phyloP scores from a whole-genome alignment of 2,888 invertebrate genomes.

The Chelonus formosanus region DNA sequence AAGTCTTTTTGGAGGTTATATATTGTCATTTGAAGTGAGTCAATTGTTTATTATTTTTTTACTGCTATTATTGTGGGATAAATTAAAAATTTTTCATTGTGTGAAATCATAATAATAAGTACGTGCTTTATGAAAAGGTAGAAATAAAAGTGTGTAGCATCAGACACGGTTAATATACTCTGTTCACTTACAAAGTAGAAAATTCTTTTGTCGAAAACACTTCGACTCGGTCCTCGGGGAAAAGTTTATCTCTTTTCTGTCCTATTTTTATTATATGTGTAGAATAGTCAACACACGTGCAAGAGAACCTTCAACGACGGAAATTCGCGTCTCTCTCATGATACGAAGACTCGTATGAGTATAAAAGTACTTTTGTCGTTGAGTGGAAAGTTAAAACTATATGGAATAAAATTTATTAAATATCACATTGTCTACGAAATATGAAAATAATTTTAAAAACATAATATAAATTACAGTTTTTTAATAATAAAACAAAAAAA shows the following conservation, averaged over 20 bases:
- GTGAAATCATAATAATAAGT: too few species aligned
- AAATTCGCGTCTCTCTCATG: slow-evolving; percentile 19
- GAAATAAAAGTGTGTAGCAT: background rate
- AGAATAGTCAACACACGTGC: background rate
- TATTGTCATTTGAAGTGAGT: too few species aligned
- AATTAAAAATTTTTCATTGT: too few species aligned
- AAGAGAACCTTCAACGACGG: slow-evolving; percentile 25
- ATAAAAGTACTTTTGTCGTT: background rate
- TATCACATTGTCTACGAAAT: background rate
- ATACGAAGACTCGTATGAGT: background rate
- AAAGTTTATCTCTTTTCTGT: slow-evolving; percentile 24
- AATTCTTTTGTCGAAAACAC: slow-evolving; percentile 29
- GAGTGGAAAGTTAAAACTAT: background rate
- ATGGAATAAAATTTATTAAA: background rate
- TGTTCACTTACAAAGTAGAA: slow-evolving; percentile 15
- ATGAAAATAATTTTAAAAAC: too few species aligned
- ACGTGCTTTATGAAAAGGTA: too few species aligned
- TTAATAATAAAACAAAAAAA: too few species aligned
- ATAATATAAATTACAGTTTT: too few species aligned
- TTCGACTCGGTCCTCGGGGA: slow-evolving; percentile 21
- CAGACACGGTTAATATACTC: background rate
- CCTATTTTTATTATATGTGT: slow-evolving; percentile 1
- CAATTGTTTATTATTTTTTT: too few species aligned
- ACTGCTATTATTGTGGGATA: too few species aligned
- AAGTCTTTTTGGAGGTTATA: too few species aligned